These are phyloP conservation scores for Ooceraea biroi DNA, from an alignment of 1,140 invertebrate genomes.

Conservation along the genomic window DNA sequence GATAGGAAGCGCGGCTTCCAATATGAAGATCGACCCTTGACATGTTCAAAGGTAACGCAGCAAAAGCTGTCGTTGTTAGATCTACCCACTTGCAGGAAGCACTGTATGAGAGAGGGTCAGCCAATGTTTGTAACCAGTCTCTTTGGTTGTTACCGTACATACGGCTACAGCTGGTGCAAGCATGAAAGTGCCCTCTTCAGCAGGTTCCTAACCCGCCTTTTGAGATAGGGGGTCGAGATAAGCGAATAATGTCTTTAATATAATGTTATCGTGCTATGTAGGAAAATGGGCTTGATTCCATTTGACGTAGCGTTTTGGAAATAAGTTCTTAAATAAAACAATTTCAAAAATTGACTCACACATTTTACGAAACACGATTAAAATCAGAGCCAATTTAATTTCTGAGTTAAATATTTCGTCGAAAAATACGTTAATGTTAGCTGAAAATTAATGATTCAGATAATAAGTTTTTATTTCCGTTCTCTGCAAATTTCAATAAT, in stretches of 20 bases:
- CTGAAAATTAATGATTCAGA: not conserved
- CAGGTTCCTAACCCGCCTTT: conserved; percentile 30
- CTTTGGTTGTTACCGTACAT: conserved; percentile 67
- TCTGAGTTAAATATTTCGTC: not conserved
- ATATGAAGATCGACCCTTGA: conserved; percentile 16
- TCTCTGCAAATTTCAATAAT: not conserved
- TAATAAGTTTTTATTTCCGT: not conserved
- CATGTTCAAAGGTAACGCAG: conserved; percentile 42
- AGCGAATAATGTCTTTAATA: conserved; percentile 39
- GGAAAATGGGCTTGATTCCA: conserved; percentile 14
- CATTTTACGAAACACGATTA: not conserved
- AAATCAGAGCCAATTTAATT: not conserved
- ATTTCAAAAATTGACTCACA: not conserved
- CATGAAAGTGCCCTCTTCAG: conserved; percentile 60
- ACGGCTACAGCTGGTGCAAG: conserved; percentile 23
- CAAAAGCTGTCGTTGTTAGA: conserved; percentile 59
- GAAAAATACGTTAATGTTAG: not conserved
- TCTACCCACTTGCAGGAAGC: conserved; percentile 12
- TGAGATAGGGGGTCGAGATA: conserved; percentile 36
- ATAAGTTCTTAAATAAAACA: conserved; percentile 6
- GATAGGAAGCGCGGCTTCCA: conserved; percentile 8
- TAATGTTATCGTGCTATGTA: not conserved
- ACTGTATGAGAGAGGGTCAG: conserved; percentile 15
- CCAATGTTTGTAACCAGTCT: conserved; percentile 72
- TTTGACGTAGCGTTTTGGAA: not conserved